Evolutionary conservation across 2,113 vertebrate species (phyloP), one percentile per base, ranked within the genome.

Genomic region (Terrapene triunguis): DNA sequence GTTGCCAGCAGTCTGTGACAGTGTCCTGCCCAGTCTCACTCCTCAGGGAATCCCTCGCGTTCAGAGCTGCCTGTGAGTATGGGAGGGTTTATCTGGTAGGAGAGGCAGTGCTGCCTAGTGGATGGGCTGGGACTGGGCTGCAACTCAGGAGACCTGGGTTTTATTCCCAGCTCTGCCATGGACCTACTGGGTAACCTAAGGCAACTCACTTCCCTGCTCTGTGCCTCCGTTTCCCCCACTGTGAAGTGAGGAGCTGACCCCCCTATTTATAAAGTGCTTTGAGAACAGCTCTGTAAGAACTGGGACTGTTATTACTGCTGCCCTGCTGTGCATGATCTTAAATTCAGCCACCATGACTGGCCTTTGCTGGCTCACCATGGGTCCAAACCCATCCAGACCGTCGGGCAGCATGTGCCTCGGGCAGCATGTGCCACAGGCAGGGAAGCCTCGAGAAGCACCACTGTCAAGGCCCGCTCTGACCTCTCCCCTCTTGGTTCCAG

Each of bases 401-500:
- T n/a, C n/a, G n/a, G n/a, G n/a, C n/a, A n/a, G n/a, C n/a, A n/a
- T n/a, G n/a, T n/a, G n/a, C n/a, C n/a, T n/a, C n/a, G n/a, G n/a
- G n/a, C n/a, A n/a, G n/a, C n/a, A n/a, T n/a, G n/a, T n/a, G n/a
- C n/a, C n/a, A n/a, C n/a, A n/a, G n/a, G n/a, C n/a, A n/a, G n/a
- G n/a, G n/a, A n/a, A n/a, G n/a, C n/a, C n/a, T n/a, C n/a, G n/a
- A n/a, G n/a, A n/a, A n/a, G n/a, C n/a, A n/a, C n/a, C n/a, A n/a
- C n/a, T 57, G 48, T 95, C 72, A 85, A 55, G 35, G 19, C 42
- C 47, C 42, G 3, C 48, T 50, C 88, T 96, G 74, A 95, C n/a
- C 32, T n/a, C 38, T 84, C 90, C 53, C 62, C 59, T 92, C 21
- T 97, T 74, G 83, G 17, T 96, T 90, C 90, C 98, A 99, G 99